Evolutionary conservation across 2,113 vertebrate species (phyloP).

Genomic region (Platysteira castanea): DNA sequence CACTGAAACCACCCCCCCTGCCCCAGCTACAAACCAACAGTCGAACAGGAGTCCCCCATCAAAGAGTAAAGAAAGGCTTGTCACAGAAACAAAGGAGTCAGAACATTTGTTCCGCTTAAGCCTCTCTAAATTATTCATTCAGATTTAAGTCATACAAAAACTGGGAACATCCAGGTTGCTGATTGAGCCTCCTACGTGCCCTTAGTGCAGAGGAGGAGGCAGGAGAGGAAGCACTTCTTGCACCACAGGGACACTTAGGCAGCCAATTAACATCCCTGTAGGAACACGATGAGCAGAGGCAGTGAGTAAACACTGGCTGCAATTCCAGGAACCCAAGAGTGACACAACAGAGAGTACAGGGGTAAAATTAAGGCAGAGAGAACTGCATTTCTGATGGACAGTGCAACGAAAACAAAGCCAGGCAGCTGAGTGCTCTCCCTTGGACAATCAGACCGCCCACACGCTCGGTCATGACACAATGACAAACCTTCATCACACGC

Average conservation of each 20-base stretch:
- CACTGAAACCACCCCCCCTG: not conserved
- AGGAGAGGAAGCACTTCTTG: not conserved
- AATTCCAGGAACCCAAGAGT: not conserved
- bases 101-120: not conserved
- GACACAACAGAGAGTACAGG: not conserved
- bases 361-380: not conserved
- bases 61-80: not conserved
- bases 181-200: not conserved
- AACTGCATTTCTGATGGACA: not conserved
- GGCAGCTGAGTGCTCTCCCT: no score
- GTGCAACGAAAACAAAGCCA: accelerated
- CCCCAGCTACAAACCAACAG: not conserved
- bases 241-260: accelerated
- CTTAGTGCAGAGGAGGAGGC: not conserved
- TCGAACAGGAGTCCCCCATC: no score
- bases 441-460: not conserved
- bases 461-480: accelerated
- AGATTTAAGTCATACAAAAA: not conserved
- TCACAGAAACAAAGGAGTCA: not conserved
- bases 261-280: not conserved
- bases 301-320: not conserved
- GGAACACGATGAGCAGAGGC: not conserved
- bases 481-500: not conserved
- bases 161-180: not conserved
- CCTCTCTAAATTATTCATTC: not conserved